Evolutionary conservation across 1,140 invertebrate genomes (phyloP), one percentile per base, ranked within the genome.

Genomic region (Hyposmocoma kahamanoa): DNA sequence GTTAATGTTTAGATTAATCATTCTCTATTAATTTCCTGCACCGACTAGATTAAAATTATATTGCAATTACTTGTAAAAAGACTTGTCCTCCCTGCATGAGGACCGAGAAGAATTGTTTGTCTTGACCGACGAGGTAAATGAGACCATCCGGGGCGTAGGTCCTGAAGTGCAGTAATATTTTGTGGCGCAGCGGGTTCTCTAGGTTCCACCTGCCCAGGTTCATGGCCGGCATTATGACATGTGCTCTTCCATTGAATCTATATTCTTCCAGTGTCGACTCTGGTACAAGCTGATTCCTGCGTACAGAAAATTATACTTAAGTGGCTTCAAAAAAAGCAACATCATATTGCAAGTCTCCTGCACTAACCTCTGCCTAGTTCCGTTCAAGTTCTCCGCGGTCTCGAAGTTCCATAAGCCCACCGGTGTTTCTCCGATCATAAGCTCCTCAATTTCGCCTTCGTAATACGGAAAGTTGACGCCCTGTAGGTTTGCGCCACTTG

Each of bases 351-450:
- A 28, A 6, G 19, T 39, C 43, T 36, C n/a, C 21, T n/a, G n/a
- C 38, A 47, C 50, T 53, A 75, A 92, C 91, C 94, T 92, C 68
- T 94, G 92, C 10, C 84, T 67, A 0, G 94, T 93, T 5, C 92
- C 94, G 54, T 91, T 84, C 38, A 91, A 86, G 45, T 96, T 95
- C 26, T 94, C 92, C 26, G 92, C 91, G 19, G 90, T 92, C 32
- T 93, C 91, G 66, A 98, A 98, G 86, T 99, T 99, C 97, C 97
- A 99, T 11, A 99, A 88, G 0, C 97, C 97, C 11, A 99, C 90
- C 2, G 92, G 93, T 10, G 91, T 92, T 22, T 96, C 95, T 13
- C 97, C 97, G 56, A 99, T 93, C 42, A 92, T 89, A 0, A 99
- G 77, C 43, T 97, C 95, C 72, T 99, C 97, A 51, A 99, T 94